phyloP scores from a whole-genome alignment of 2,113 vertebrate genomes.

The Protobothrops mucrosquamatus region DNA sequence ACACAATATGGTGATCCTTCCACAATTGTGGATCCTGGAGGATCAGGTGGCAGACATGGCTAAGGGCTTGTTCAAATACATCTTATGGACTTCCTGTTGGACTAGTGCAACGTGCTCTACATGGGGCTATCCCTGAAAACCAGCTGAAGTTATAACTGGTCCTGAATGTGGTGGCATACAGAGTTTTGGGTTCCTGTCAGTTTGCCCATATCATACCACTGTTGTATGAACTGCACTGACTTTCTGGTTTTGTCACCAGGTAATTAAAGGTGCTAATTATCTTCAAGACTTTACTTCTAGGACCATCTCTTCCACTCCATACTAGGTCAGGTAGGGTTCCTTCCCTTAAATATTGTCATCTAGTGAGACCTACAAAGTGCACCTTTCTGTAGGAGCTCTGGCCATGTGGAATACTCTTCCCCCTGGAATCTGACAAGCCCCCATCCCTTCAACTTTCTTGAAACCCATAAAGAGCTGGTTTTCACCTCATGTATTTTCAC shows the following conservation, averaged over 20 bases:
- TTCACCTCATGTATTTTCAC: background rate
- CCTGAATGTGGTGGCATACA: background rate
- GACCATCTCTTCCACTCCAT: background rate
- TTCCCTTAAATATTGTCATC: background rate
- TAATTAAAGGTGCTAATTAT: background rate
- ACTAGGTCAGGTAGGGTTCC: background rate
- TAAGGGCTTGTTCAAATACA: background rate
- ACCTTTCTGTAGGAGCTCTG: background rate
- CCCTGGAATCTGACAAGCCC: background rate
- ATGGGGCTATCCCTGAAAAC: background rate
- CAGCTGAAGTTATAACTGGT: background rate
- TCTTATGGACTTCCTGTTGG: background rate
- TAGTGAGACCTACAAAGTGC: background rate
- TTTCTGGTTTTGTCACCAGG: background rate
- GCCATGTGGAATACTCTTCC: background rate
- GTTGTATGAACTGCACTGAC: background rate
- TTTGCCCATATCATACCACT: background rate
- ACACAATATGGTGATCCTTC: background rate
- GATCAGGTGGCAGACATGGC: background rate
- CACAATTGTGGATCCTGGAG: background rate
- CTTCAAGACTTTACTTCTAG: background rate
- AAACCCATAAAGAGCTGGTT: background rate
- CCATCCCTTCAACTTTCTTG: background rate
- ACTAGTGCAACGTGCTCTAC: background rate
- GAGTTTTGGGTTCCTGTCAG: background rate